A percentile compares a stretch with the other conserved stretches of the same genome.
Evolutionary conservation across 1,140 invertebrate genomes (phyloP).

Genomic region (Zaprionus davidi): DNA sequence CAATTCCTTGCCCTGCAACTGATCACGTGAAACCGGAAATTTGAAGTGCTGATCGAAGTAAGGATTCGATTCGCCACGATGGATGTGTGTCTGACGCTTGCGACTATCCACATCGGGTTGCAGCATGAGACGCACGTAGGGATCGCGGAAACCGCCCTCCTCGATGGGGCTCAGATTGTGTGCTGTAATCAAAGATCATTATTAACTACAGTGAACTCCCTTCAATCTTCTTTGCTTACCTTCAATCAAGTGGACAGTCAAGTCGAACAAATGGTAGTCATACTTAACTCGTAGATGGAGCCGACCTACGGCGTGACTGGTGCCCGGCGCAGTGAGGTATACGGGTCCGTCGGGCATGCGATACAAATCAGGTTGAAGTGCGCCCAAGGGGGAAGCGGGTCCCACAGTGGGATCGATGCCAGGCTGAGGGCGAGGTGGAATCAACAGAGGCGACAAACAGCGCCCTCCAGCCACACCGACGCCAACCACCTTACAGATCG

Average conservation of each 20-base stretch:
- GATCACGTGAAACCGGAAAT: conserved; percentile 92
- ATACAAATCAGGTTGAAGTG: conserved; percentile 94
- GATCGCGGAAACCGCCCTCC: conserved; percentile 93
- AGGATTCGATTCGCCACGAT: conserved; percentile 90
- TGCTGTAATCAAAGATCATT: conserved; percentile 85
- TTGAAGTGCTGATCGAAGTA: conserved; percentile 94
- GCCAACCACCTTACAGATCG: conserved; percentile 68
- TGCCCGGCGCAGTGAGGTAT: conserved; percentile 87
- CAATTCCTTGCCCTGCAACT: conserved; percentile 90
- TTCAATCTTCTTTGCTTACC: conserved; percentile 85
- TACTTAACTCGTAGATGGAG: conserved; percentile 94
- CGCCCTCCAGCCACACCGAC: conserved; percentile 82
- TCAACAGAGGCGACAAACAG: conserved; percentile 89
- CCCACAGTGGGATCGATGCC: conserved; percentile 83
- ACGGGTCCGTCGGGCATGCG: conserved; percentile 90
- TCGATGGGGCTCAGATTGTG: conserved; percentile 92
- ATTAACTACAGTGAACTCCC: not conserved
- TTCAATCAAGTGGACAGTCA: conserved; percentile 95
- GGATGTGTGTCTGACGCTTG: conserved; percentile 92
- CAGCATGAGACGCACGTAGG: conserved; percentile 91
- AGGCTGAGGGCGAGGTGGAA: conserved; percentile 85
- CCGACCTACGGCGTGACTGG: conserved; percentile 88
- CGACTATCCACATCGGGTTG: conserved; percentile 92
- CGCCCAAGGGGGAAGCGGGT: conserved; percentile 91
- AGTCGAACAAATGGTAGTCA: conserved; percentile 94